A percentile compares a stretch with the other conserved stretches of the same genome.
Evolutionary conservation across 2,888 invertebrate species (phyloP).

Genomic region (Fabriciana adippe): DNA sequence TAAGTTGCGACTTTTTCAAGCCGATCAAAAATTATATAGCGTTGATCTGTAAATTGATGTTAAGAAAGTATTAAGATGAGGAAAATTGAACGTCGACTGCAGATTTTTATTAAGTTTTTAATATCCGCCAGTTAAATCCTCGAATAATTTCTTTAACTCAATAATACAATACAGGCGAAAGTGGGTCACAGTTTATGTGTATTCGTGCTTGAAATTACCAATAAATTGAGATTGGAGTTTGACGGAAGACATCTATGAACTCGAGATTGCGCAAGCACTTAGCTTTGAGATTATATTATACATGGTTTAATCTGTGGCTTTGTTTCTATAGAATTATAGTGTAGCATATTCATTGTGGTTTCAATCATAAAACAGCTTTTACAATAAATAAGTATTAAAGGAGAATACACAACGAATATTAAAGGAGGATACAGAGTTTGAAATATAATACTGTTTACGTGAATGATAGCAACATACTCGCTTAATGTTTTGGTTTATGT

Average conservation of each 20-base stretch:
- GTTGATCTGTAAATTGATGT: background rate
- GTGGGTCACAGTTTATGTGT: constrained; percentile 30
- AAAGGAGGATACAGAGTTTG: too few relatives aligned
- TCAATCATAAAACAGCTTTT: too few relatives aligned
- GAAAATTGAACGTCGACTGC: constrained; percentile 14
- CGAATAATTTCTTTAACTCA: constrained; percentile 17
- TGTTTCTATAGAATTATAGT: too few relatives aligned
- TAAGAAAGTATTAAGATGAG: background rate
- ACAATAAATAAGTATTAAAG: too few relatives aligned
- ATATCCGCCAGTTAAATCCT: constrained; percentile 7
- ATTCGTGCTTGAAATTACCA: constrained; percentile 30
- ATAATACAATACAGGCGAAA: constrained; percentile 24
- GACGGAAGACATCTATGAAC: constrained; percentile 25
- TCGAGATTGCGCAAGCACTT: constrained; percentile 9
- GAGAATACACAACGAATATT: too few relatives aligned
- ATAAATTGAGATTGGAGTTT: constrained; percentile 27
- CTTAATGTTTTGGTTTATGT: too few relatives aligned
- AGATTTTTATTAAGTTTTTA: constrained; percentile 16
- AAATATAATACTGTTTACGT: too few relatives aligned
- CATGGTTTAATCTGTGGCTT: background rate
- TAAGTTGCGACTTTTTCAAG: too few relatives aligned
- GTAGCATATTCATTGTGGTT: too few relatives aligned
- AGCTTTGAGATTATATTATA: constrained; percentile 7
- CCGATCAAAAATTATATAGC: too few relatives aligned
- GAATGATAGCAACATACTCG: too few relatives aligned